Base-by-base conservation (phyloP, 2,888 invertebrate species). In the Meteorus colon region DNA sequence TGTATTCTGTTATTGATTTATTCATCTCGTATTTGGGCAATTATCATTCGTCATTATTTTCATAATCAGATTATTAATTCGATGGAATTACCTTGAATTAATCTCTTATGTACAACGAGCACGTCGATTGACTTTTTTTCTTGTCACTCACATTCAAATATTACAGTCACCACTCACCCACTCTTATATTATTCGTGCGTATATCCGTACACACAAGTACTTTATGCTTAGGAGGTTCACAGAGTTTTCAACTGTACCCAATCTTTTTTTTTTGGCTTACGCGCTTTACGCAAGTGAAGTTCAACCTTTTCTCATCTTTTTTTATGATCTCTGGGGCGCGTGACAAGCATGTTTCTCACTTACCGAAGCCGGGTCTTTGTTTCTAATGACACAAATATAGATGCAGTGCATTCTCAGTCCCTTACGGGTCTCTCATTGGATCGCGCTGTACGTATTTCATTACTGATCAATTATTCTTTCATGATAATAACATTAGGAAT, bases 101-200 rank as follows among this genome's bases (percentile, higher is more conserved):
- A 65, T 65, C n/a, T 34, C 19, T 65, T 65, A 65, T 65, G 34
- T 65, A 65, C 65, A 65, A n/a, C 19, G 37, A 16, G 34, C 37
- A 8, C 41, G 37, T 37, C 29, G 5, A 12, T 31, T 2, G 29
- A 34, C 37, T 19, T n/a, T 65, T n/a, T 10, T 65, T 19, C 12
- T 34, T 41, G 37, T 5, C 24, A 0, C 29, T 34, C 29, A 65
- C 12, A 16, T 65, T 65, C 41, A 34, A 65, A 41, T 12, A 19
- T 63, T 63, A 24, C 63, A 65, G 31, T 19, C 37, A 19, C 16
- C n/a, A 41, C 16, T 65, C 37, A 24, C 2, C 1, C 37, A 41
- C 16, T 65, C 19, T n/a, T 19, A 24, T 24, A 37, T 3, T 37
- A 65, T 24, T 5, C 16, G 16, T 24, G 6, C n/a, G 6, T 37